A percentile compares a stretch with the other conserved stretches of the same genome.
phyloP scores from a whole-genome alignment of 2,888 invertebrate species.

The Noctuana brunneofusca region DNA sequence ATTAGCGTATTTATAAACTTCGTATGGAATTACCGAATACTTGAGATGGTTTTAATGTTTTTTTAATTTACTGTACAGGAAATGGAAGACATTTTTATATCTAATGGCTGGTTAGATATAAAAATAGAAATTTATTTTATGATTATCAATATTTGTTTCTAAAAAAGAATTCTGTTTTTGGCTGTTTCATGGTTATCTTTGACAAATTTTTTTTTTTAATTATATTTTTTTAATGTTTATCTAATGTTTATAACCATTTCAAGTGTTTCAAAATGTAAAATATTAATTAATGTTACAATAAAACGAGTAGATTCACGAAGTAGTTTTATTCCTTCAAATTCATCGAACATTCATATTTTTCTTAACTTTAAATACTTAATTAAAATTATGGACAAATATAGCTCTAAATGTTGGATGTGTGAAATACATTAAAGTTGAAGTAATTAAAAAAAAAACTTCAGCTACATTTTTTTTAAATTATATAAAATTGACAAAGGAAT shows the following conservation, averaged over 20 bases:
- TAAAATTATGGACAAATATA: conserved; percentile 39
- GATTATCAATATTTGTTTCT: background rate
- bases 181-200: background rate
- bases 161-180: background rate
- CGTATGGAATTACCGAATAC: background rate
- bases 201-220: background rate
- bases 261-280: conserved; percentile 14
- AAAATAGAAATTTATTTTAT: background rate
- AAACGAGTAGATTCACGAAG: conserved; percentile 17
- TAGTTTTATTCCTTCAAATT: conserved; percentile 32
- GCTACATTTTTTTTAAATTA: background rate
- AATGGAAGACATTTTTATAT: background rate
- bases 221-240: background rate
- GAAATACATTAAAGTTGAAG: conserved; percentile 11
- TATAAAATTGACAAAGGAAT: background rate
- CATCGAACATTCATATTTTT: conserved; percentile 29
- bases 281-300: background rate
- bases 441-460: background rate
- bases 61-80: background rate
- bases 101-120: conserved; percentile 33
- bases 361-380: conserved; percentile 14
- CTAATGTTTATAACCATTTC: conserved; percentile 10
- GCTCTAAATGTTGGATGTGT: conserved; percentile 26
- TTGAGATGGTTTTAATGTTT: conserved; percentile 21
- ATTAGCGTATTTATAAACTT: conserved; percentile 22